phyloP scores from a whole-genome alignment of 2,113 vertebrate genomes.

The Theristicus caerulescens region DNA sequence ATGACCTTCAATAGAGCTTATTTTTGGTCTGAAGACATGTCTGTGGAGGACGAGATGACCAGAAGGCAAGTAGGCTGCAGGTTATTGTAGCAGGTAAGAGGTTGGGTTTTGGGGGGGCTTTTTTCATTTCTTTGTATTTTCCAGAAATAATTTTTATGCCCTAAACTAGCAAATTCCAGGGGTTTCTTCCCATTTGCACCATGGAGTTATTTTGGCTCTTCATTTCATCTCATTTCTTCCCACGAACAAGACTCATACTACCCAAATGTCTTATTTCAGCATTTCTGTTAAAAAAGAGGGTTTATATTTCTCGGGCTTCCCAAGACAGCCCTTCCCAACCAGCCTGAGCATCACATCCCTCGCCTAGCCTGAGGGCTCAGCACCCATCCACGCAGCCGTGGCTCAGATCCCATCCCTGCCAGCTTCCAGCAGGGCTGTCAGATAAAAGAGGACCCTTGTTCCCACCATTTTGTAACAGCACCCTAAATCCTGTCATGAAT shows the following conservation, averaged over 20 bases:
- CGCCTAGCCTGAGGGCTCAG: neutral
- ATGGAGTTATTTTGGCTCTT: neutral
- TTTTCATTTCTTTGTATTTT: neutral
- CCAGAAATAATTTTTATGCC: neutral
- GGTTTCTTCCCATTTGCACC: neutral
- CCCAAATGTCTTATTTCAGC: neutral
- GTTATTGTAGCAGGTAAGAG: neutral
- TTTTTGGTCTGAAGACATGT: neutral
- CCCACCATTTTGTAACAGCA: neutral
- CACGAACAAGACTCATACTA: neutral
- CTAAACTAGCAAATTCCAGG: neutral
- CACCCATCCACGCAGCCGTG: neutral
- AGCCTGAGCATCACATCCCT: neutral
- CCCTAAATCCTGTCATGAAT: neutral
- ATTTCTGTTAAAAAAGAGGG: neutral
- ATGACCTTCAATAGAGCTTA: neutral
- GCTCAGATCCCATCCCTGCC: neutral
- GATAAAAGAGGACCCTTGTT: neutral
- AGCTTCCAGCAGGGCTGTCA: neutral
- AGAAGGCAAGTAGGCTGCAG: neutral
- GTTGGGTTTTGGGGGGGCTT: accelerated
- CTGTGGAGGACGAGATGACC: neutral
- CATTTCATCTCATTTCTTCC: neutral
- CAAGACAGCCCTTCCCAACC: neutral
- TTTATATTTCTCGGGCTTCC: neutral